Conservation (phyloP, 2,113 vertebrate species). For the Xyliphius kryptos region DNA sequence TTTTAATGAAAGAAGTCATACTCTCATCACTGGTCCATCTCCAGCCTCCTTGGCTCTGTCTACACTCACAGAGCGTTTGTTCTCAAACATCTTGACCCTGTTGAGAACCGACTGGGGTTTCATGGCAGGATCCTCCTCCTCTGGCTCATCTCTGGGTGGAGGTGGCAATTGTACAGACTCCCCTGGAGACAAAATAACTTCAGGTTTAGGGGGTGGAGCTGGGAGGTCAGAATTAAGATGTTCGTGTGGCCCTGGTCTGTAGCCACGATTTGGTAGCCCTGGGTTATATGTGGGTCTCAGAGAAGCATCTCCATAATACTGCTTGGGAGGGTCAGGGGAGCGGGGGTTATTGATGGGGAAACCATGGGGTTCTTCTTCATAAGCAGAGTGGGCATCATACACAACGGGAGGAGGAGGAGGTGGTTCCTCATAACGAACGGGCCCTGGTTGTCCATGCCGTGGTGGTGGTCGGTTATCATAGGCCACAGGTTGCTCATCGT, state of each 20-base stretch:
- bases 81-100: slow-evolving; percentile 97
- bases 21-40: slow-evolving; percentile 60
- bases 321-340: slow-evolving; percentile 80
- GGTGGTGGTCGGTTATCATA: slow-evolving; percentile 78
- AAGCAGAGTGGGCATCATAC: slow-evolving; percentile 73
- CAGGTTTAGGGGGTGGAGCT: slow-evolving; percentile 69
- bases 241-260: slow-evolving; percentile 78
- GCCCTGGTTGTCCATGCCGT: slow-evolving; percentile 75
- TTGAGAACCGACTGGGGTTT: slow-evolving; percentile 96
- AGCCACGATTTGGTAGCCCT: slow-evolving; percentile 64
- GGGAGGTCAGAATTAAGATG: slow-evolving; percentile 67
- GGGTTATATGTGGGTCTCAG: slow-evolving; percentile 73
- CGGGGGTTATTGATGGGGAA: slow-evolving; percentile 72
- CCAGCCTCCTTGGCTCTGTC: slow-evolving; percentile 80
- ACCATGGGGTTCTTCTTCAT: slow-evolving; percentile 74
- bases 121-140: slow-evolving; percentile 92
- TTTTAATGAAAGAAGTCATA: too few species aligned
- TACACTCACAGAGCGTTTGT: slow-evolving; percentile 84
- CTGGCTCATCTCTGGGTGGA: slow-evolving; percentile 69
- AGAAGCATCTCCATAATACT: slow-evolving; percentile 81
- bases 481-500: slow-evolving; percentile 75
- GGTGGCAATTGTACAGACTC: slow-evolving; percentile 63
- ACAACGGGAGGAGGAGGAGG: slow-evolving; percentile 49
- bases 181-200: slow-evolving; percentile 64
- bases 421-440: slow-evolving; percentile 75